These are phyloP conservation scores for Anthonomus grandis DNA, from an alignment of 1,140 invertebrate genomes.

Conservation along the genomic window DNA sequence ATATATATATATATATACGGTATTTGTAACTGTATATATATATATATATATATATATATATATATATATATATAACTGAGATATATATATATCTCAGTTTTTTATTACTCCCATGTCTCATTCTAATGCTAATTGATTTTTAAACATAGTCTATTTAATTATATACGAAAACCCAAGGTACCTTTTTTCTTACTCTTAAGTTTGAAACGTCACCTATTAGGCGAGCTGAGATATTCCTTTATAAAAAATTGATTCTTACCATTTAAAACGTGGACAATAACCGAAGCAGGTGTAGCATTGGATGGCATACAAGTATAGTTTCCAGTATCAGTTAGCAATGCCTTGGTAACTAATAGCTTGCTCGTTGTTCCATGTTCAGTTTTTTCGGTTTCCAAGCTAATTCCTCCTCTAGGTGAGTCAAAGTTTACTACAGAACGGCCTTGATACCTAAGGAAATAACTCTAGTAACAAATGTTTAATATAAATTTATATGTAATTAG, in stretches of 20 bases:
- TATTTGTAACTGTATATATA: no score
- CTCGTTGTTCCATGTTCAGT: constrained; percentile 83
- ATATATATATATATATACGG: no score
- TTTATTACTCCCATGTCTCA: no score
- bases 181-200: no score
- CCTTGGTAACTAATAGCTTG: constrained; percentile 83
- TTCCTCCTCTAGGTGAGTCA: constrained; percentile 79
- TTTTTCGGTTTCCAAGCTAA: constrained; percentile 88
- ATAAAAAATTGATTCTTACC: constrained; percentile 56
- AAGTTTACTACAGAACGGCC: constrained; percentile 77
- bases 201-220: not conserved
- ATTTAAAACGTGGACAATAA: constrained; percentile 85
- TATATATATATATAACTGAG: no score
- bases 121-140: no score
- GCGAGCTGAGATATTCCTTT: not conserved
- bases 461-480: not conserved
- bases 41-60: no score
- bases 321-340: constrained; percentile 78
- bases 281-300: constrained; percentile 82
- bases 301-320: constrained; percentile 86
- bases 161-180: no score
- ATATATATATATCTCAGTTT: no score
- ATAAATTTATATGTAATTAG: no score
- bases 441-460: constrained; percentile 57
- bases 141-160: no score